Percentiles rank a stretch among this genome's conserved stretches.
Evolutionary conservation across 2,113 vertebrate genomes (phyloP).

Genomic region (Cyprinodon variegatus): DNA sequence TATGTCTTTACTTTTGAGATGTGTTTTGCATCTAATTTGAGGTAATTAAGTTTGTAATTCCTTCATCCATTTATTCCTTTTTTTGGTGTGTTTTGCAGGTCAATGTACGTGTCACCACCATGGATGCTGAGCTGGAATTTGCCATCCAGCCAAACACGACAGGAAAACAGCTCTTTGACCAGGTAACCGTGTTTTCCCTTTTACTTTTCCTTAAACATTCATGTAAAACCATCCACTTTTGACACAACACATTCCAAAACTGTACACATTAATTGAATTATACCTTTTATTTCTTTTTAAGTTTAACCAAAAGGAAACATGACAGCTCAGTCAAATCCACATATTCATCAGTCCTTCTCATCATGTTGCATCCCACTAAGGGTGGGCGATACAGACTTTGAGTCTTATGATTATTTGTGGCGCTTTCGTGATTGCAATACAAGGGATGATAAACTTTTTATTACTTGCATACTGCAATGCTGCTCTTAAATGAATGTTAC

Average conservation of each 20-base stretch:
- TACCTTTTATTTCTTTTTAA: background rate
- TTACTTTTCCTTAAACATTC: background rate
- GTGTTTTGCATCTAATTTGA: background rate
- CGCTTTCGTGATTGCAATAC: too few species aligned
- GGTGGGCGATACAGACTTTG: too few species aligned
- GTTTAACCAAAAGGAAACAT: background rate
- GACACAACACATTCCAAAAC: background rate
- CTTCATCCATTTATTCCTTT: background rate
- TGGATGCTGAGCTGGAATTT: conserved; percentile 99
- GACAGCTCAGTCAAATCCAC: background rate
- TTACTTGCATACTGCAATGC: too few species aligned
- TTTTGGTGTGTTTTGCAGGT: conserved; percentile 76
- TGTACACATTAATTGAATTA: background rate
- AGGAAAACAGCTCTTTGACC: conserved; percentile 96
- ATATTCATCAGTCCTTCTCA: background rate
- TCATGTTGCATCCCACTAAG: background rate
- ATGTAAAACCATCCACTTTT: background rate
- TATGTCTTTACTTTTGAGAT: too few species aligned
- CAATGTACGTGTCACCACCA: conserved; percentile 96
- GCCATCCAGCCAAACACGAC: conserved; percentile 98
- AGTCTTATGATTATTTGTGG: too few species aligned
- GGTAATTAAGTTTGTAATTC: background rate
- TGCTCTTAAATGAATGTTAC: too few species aligned
- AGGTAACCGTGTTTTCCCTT: conserved; percentile 74
- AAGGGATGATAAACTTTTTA: too few species aligned